Conservation (phyloP, 1,140 invertebrate genomes). For the Glomeris maerens region DNA sequence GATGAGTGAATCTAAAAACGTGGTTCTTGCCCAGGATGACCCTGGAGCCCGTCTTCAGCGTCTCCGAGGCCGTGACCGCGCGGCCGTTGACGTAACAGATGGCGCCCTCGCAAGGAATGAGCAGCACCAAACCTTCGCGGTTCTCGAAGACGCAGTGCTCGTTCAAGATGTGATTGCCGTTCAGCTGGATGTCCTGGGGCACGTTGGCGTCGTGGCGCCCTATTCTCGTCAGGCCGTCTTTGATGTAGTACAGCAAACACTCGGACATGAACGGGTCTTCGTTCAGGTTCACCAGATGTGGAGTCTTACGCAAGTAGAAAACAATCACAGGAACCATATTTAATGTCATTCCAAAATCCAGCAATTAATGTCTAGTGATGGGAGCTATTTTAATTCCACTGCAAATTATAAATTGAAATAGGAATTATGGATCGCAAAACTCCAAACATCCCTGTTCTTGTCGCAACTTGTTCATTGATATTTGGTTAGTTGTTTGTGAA, state of each 20-base stretch:
- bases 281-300: conserved; percentile 96
- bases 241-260: conserved; percentile 98
- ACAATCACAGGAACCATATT: too few relatives aligned
- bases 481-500: too few relatives aligned
- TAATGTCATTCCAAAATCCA: too few relatives aligned
- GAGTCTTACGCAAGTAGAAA: conserved; percentile 49
- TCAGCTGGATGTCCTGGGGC: conserved; percentile 86
- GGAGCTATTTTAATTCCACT: too few relatives aligned
- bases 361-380: too few relatives aligned
- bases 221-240: conserved; percentile 83
- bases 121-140: conserved; percentile 58
- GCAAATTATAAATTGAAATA: too few relatives aligned
- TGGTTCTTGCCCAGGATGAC: conserved; percentile 97
- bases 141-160: conserved; percentile 95
- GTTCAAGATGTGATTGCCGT: conserved; percentile 78
- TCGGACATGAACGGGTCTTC: conserved; percentile 98
- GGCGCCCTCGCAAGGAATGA: conserved; percentile 70
- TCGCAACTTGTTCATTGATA: too few relatives aligned
- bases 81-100: conserved; percentile 92
- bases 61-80: conserved; percentile 63
- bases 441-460: too few relatives aligned
- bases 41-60: conserved; percentile 85
- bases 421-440: too few relatives aligned
- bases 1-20: conserved; percentile 97
- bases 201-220: conserved; percentile 78